Percentiles rank a stretch among this genome's conserved stretches.
Evolutionary conservation across 2,113 vertebrate genomes (phyloP).

Genomic region (Circaetus gallicus): DNA sequence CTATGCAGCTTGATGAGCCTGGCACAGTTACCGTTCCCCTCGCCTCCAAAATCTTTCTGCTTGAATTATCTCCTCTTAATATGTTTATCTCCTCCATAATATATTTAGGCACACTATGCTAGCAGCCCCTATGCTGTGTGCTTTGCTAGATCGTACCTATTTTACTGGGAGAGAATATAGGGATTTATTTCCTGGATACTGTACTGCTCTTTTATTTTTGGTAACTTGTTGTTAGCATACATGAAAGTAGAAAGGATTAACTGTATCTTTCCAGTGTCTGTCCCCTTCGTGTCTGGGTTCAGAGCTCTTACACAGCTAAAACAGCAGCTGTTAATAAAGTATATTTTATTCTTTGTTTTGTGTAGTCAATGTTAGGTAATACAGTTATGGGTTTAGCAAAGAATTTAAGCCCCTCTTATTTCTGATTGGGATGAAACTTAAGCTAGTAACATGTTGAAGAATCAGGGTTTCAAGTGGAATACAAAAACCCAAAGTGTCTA

Average conservation of each 20-base stretch:
- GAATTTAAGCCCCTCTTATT: neutral
- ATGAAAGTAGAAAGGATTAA: conserved; percentile 63
- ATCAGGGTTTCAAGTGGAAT: neutral
- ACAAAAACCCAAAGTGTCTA: neutral
- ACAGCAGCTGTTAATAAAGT: conserved; percentile 29
- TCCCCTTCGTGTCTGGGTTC: neutral
- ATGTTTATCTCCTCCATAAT: neutral
- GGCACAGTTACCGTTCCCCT: neutral
- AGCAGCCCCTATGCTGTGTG: neutral
- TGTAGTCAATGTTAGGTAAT: neutral
- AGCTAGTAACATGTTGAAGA: neutral
- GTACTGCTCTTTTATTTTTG: conserved; percentile 55
- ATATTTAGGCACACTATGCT: neutral
- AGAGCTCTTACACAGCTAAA: neutral
- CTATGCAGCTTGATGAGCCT: neutral
- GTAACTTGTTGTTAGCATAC: conserved; percentile 31
- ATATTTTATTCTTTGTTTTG: neutral
- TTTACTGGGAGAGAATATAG: neutral
- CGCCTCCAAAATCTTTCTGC: neutral
- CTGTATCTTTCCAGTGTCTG: conserved; percentile 49
- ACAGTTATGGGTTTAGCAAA: neutral
- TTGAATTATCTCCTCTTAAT: neutral
- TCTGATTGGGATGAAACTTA: neutral
- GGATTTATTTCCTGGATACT: conserved; percentile 1
- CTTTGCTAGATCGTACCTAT: neutral